Conservation (phyloP, 2,888 invertebrate genomes). For the Sepiola atlantica region DNA sequence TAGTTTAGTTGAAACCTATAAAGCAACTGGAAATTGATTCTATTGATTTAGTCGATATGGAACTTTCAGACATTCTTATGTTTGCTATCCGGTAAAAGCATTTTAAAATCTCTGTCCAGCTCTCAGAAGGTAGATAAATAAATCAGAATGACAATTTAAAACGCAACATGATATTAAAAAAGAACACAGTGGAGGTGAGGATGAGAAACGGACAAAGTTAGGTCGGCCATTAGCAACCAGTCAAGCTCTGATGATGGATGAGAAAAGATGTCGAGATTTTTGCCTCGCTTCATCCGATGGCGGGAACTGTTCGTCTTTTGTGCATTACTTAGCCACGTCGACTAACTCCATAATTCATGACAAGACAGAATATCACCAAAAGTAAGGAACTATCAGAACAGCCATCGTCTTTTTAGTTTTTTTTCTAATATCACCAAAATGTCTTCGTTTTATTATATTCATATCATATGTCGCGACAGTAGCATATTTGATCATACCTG, state of each 20-base stretch:
- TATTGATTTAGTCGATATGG: too few species aligned
- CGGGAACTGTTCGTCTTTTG: not conserved
- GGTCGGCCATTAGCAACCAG: not conserved
- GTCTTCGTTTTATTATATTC: too few species aligned
- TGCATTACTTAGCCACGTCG: not conserved
- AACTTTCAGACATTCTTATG: too few species aligned
- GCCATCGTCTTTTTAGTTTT: not conserved
- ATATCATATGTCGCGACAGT: too few species aligned
- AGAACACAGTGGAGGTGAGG: not conserved
- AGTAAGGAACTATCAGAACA: not conserved
- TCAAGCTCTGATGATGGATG: not conserved
- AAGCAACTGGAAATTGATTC: too few species aligned
- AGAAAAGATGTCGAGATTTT: not conserved
- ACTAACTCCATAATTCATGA: not conserved
- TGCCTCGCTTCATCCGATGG: not conserved
- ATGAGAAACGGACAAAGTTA: not conserved
- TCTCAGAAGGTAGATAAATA: too few species aligned
- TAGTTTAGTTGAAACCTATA: too few species aligned
- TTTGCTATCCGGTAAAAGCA: too few species aligned
- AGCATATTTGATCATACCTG: too few species aligned
- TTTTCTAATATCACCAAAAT: too few species aligned
- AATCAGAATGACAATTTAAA: not conserved
- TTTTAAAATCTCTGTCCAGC: too few species aligned
- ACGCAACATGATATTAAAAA: not conserved
- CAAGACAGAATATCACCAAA: not conserved